Conservation (phyloP, 2,113 vertebrate genomes). For the Urocynchramus pylzowi region DNA sequence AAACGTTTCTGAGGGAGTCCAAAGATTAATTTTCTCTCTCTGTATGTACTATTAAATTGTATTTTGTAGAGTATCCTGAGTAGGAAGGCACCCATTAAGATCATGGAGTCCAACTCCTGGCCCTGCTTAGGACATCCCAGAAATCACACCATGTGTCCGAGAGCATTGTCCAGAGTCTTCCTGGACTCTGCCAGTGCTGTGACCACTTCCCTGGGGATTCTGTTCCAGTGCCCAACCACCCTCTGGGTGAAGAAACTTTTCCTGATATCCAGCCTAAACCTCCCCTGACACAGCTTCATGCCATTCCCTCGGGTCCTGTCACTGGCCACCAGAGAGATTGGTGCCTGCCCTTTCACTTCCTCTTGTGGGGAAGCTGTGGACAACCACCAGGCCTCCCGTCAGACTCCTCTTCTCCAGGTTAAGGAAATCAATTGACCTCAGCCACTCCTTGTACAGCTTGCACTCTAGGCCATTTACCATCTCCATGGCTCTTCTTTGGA, state of each 20-base stretch:
- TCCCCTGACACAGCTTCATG: not conserved
- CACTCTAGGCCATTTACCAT: not conserved
- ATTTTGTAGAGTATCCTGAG: not conserved
- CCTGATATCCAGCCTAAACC: not conserved
- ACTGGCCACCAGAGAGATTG: accelerated
- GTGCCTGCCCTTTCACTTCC: not conserved
- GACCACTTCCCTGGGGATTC: too few species aligned
- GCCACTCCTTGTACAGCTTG: not conserved
- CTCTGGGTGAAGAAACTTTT: not conserved
- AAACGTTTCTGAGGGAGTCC: not conserved
- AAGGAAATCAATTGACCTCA: not conserved
- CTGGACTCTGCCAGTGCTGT: not conserved
- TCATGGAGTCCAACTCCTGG: accelerated
- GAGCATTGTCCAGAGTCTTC: not conserved
- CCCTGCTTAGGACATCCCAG: not conserved
- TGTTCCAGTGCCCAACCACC: not conserved
- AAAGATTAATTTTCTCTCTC: not conserved
- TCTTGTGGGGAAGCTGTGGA: accelerated
- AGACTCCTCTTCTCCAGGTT: not conserved
- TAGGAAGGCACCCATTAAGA: not conserved
- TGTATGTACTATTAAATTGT: not conserved
- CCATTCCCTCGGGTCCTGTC: accelerated
- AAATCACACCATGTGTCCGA: not conserved
- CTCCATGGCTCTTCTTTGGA: not conserved
- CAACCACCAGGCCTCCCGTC: too few species aligned